phyloP scores from a whole-genome alignment of 1,140 invertebrate genomes.

The Aphelenchoides fujianensis region DNA sequence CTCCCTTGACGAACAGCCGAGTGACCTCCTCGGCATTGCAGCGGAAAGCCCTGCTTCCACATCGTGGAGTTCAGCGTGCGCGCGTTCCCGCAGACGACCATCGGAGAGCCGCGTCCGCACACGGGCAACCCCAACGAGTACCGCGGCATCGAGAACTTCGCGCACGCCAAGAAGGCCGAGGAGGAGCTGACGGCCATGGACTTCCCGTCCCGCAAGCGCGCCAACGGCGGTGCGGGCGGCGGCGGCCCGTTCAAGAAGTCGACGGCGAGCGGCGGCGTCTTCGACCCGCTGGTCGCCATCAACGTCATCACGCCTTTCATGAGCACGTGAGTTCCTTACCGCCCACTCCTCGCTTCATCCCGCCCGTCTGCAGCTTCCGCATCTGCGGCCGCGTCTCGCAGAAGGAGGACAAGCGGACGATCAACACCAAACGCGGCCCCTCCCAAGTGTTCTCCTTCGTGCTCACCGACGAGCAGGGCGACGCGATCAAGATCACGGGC shows the following conservation, averaged over 20 bases:
- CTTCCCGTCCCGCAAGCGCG: constrained; percentile 6
- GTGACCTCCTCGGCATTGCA: constrained; percentile 14
- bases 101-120: constrained; percentile 40
- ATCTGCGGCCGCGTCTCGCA: constrained; percentile 83
- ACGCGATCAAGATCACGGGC: constrained; percentile 82
- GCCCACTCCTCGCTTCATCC: constrained; percentile 7
- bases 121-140: constrained; percentile 39
- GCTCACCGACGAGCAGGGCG: constrained; percentile 85
- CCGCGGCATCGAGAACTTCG: constrained; percentile 28
- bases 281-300: constrained; percentile 31
- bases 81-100: constrained; percentile 22
- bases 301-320: constrained; percentile 50
- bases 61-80: constrained; percentile 40
- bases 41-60: constrained; percentile 28
- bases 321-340: constrained; percentile 29
- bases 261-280: not conserved
- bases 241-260: not conserved
- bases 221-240: not conserved
- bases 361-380: constrained; percentile 72
- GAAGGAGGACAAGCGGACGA: constrained; percentile 78
- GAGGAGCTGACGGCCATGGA: not conserved
- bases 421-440: constrained; percentile 85
- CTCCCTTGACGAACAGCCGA: not conserved
- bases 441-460: constrained; percentile 90
- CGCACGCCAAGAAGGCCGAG: constrained; percentile 7